These are phyloP conservation scores for Portunus trituberculatus DNA, from an alignment of 1,140 invertebrate species.

Conservation along the genomic window DNA sequence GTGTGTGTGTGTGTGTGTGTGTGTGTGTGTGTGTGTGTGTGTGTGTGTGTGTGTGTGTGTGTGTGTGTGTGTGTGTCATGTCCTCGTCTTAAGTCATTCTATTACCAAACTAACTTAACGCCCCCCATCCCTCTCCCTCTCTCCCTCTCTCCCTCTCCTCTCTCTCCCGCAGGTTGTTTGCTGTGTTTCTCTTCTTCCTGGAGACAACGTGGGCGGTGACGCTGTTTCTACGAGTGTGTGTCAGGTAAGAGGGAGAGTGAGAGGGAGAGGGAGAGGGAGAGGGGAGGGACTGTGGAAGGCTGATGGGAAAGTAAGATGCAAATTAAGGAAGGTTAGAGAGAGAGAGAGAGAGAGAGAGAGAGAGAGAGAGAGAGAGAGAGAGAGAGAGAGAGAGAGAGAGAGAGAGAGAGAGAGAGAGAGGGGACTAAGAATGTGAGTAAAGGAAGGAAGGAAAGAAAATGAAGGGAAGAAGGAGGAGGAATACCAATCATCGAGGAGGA, in stretches of 20 bases:
- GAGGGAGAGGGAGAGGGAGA: neutral
- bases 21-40: conserved; percentile 23
- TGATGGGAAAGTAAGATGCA: no score
- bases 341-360: neutral
- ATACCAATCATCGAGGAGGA: no score
- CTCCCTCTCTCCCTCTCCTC: neutral
- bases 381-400: neutral
- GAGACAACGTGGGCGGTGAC: neutral
- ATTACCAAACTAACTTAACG: neutral
- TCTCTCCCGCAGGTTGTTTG: neutral
- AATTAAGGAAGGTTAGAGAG: neutral
- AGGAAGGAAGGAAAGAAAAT: no score
- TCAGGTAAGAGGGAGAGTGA: neutral
- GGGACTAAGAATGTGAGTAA: no score
- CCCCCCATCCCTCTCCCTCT: neutral
- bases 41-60: conserved; percentile 4
- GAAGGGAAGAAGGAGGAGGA: no score
- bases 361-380: neutral
- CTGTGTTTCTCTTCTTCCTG: neutral
- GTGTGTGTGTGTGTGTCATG: neutral
- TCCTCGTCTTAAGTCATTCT: neutral
- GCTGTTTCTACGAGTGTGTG: neutral
- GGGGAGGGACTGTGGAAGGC: no score
- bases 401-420: neutral
- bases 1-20: neutral